phyloP scores from a whole-genome alignment of 2,113 vertebrate genomes.

The Eretmochelys imbricata region DNA sequence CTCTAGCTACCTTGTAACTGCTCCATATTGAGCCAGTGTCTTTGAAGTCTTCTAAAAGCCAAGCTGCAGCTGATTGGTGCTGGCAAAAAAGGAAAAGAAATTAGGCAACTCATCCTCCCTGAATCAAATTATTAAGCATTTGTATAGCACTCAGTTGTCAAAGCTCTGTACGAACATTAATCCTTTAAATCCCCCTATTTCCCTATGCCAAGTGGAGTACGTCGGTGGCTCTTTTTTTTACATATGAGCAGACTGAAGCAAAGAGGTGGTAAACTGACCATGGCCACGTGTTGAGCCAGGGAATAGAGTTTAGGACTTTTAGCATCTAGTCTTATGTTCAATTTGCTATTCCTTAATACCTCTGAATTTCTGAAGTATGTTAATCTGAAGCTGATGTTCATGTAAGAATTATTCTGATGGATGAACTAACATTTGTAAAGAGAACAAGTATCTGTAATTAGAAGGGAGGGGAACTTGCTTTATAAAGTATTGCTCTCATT shows the following conservation, averaged over 20 bases:
- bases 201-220: background rate
- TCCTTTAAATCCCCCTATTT: background rate
- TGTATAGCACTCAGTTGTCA: background rate
- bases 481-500: background rate
- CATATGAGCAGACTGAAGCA: background rate
- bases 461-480: background rate
- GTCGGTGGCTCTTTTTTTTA: no score
- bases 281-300: background rate
- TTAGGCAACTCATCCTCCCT: rapidly evolving
- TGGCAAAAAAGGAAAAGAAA: background rate
- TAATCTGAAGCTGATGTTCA: rapidly evolving
- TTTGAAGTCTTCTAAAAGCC: background rate
- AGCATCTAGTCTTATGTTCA: background rate
- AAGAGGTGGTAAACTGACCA: background rate
- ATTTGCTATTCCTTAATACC: rapidly evolving
- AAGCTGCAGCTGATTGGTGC: background rate
- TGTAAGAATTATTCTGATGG: background rate
- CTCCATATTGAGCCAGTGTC: background rate
- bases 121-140: background rate
- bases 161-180: background rate
- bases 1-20: background rate
- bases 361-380: background rate
- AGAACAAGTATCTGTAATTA: background rate
- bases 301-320: background rate
- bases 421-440: background rate